Conservation (phyloP, 1,140 invertebrate species). For the Apis florea region DNA sequence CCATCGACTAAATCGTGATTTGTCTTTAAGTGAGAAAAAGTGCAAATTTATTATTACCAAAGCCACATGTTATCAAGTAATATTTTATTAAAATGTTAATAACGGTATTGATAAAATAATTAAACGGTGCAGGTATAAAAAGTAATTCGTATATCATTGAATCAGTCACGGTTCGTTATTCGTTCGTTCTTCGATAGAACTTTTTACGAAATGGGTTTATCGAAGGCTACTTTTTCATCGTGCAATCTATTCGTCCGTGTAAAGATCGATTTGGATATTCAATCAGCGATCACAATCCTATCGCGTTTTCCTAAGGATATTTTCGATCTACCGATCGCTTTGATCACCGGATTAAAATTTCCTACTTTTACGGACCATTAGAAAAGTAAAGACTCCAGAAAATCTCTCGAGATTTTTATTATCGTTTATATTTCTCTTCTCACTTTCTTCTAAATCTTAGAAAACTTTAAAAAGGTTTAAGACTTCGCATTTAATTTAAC, state of each 20-base stretch:
- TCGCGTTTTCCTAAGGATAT: neutral
- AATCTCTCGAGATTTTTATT: neutral
- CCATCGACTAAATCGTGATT: too few species aligned
- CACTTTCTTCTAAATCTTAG: too few species aligned
- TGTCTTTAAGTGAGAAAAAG: too few species aligned
- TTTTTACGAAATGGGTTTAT: slow-evolving; percentile 5
- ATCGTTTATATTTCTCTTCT: too few species aligned
- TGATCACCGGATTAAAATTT: neutral
- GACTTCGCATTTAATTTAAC: too few species aligned
- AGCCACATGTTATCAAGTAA: too few species aligned
- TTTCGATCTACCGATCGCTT: neutral
- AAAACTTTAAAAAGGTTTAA: too few species aligned
- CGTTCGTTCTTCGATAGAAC: neutral
- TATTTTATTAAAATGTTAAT: neutral
- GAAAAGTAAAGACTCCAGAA: neutral
- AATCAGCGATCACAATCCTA: neutral
- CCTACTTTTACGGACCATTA: too few species aligned
- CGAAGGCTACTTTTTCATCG: neutral
- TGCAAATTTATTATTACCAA: too few species aligned
- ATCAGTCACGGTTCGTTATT: neutral
- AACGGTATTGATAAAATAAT: neutral
- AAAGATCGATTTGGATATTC: slow-evolving; percentile 7
- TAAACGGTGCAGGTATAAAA: neutral
- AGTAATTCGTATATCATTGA: neutral
- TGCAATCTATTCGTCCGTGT: slow-evolving; percentile 1